Base-by-base conservation (phyloP, 2,797 vertebrate genomes). In the Coilia nasus region DNA sequence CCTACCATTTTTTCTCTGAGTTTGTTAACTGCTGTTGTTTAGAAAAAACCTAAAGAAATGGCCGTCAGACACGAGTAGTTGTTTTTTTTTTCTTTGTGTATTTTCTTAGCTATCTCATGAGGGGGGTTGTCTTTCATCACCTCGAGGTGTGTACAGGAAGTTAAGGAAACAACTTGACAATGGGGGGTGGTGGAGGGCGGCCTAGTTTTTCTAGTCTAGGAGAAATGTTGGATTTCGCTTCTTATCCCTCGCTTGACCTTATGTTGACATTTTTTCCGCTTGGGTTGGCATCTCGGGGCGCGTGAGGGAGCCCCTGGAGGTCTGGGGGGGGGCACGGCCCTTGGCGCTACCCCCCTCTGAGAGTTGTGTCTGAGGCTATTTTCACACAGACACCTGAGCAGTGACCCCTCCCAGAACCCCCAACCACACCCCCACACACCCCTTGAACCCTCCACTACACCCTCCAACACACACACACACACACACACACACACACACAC, bases 401-500 rank as follows among this genome's bases (percentile, higher is more conserved):
- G 47, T 17, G 23, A 54, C 81, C 3, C 14, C 81, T 0, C 81
- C 4, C 81, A 31, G 10, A 7, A 56, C 81, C 1, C 81, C 7
- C n/a, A 15, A 47, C 56, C 78, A 46, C 78, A 46, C 78, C 0
- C 78, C 1, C 41, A n/a, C 47, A 81, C 35, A 44, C 41, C n/a
- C 46, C 3, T 47, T 47, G 46, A 47, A 10, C 46, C 46, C 46
- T 10, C 3, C 46, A 47, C 46, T 47, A 47, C 4, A 47, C 10
- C 46, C 46, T 10, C 46, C 46, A 47, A 47, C 46, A 47, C 46
- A 47, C 46, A 47, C 3, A 47, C 46, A 3, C 10, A 47, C 4
- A 10, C 46, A 81, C 10, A 64, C 60, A 64, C 5, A 64, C 60
- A 64, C 60, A 85, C 75, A 83, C 81, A 44, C 57, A 82, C 54